Base-by-base conservation (phyloP, 2,888 invertebrate genomes). In the Phaedon cochleariae region DNA sequence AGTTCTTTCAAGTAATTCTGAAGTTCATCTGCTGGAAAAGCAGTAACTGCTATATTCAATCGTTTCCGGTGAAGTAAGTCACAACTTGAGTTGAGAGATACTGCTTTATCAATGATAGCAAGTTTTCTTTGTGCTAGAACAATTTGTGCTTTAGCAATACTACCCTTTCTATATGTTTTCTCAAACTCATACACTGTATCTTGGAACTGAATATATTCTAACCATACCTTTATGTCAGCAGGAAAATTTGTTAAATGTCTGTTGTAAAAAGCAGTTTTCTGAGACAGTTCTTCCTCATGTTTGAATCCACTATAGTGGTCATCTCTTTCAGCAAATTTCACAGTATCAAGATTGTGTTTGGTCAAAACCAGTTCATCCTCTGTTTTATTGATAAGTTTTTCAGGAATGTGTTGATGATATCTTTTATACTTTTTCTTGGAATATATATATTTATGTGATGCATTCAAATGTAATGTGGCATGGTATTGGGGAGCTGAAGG, bases 401-500 rank as follows among this genome's bases (percentile, higher is more conserved):
- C 68, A 49, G 69, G 46, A 7, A 74, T 68, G 53, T 77, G 52
- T 66, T 81, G 65, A 76, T 68, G 69, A 68, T 81, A 81, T 75
- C 82, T 67, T 65, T 79, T 81, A 51, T 80, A 74, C 73, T 77
- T 80, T 26, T 70, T 76, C 76, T 73, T 81, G 75, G 67, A 76
- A 70, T 48, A 67, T 18, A 26, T 59, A 26, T 26, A 46, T 52
- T 70, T 74, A 74, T 18, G 74, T 68, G 53, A 54, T 12, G 68
- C 76, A 73, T 65, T 63, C 34, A 77, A 65, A 64, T 76, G 73
- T 70, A 76, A 76, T 59, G 72, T 70, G 34, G 78, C 64, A 64
- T 61, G 69, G 73, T 85, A 92, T 82, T 84, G 85, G 0, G 92
- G 90, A 59, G 89, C 86, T 0, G 88, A 87, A 1, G 90, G 90